These are phyloP conservation scores for Tyria jacobaeae DNA, from an alignment of 2,888 invertebrate species.

Conservation along the genomic window DNA sequence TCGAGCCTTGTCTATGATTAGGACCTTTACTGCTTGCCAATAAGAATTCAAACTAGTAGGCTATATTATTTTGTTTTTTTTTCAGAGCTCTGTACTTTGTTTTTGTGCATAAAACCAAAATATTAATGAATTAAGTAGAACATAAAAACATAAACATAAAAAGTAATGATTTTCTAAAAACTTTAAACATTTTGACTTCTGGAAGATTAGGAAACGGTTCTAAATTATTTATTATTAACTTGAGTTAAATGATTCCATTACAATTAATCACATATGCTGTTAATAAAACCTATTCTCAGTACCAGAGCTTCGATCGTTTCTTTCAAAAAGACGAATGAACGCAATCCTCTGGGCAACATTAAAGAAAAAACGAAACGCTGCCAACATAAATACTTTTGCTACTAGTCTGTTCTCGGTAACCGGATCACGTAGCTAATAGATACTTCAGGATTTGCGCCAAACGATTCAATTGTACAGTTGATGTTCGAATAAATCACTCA, in stretches of 20 bases:
- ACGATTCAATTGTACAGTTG: slow-evolving; percentile 73
- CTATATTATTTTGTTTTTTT: neutral
- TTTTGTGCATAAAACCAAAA: neutral
- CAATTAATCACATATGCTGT: neutral
- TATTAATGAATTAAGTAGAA: neutral
- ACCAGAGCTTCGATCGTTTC: slow-evolving; percentile 8
- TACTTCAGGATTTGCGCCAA: slow-evolving; percentile 68
- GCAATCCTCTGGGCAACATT: slow-evolving; percentile 54
- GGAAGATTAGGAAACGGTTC: too few species aligned
- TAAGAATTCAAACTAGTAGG: neutral
- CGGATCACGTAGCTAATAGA: slow-evolving; percentile 73
- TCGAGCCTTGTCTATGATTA: too few species aligned
- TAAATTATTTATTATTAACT: too few species aligned
- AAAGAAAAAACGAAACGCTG: slow-evolving; percentile 40
- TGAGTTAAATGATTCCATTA: too few species aligned
- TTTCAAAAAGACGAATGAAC: slow-evolving; percentile 44
- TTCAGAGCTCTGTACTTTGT: neutral
- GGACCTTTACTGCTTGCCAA: too few species aligned
- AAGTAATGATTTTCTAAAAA: too few species aligned
- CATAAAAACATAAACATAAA: neutral
- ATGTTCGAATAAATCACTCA: slow-evolving; percentile 73
- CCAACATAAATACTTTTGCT: slow-evolving; percentile 56
- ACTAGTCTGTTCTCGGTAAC: slow-evolving; percentile 49
- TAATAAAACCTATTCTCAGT: neutral
- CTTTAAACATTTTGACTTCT: too few species aligned